Percentiles rank a stretch among this genome's conserved stretches.
Conservation (phyloP, 2,113 vertebrate species). For the Vicugna pacos region DNA sequence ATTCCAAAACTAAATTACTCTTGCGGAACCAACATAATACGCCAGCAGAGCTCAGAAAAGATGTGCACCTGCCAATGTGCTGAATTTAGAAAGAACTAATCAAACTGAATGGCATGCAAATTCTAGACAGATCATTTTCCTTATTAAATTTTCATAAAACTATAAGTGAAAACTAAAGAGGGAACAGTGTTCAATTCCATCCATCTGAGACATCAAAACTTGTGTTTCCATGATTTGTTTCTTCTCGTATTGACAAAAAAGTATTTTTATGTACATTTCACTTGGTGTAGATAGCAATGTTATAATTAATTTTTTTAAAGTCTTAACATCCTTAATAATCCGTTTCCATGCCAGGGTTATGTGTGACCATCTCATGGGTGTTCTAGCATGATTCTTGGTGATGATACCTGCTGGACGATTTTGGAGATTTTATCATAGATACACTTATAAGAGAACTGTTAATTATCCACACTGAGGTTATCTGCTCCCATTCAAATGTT, state of each 20-base stretch:
- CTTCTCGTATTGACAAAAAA: not conserved
- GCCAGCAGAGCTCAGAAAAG: not conserved
- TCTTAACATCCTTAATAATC: not conserved
- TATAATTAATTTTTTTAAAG: not conserved
- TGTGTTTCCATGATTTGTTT: not conserved
- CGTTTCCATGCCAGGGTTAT: not conserved
- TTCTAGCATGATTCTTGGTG: not conserved
- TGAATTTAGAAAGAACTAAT: conserved; percentile 44
- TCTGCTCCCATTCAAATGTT: not conserved
- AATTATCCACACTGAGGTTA: not conserved
- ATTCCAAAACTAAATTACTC: conserved; percentile 36
- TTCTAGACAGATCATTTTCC: not conserved
- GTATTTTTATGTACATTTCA: not conserved
- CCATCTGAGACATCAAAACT: not conserved
- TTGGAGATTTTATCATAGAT: not conserved
- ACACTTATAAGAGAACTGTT: not conserved
- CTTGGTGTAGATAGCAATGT: not conserved
- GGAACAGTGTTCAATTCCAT: not conserved
- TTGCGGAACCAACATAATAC: not conserved
- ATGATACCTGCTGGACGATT: not conserved
- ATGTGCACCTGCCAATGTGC: not conserved
- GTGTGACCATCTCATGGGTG: no score
- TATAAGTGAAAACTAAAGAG: not conserved
- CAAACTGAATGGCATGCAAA: not conserved
- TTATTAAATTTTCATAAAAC: conserved; percentile 35